Evolutionary conservation across 2,113 vertebrate genomes (phyloP).

Genomic region (Asarcornis scutulata): DNA sequence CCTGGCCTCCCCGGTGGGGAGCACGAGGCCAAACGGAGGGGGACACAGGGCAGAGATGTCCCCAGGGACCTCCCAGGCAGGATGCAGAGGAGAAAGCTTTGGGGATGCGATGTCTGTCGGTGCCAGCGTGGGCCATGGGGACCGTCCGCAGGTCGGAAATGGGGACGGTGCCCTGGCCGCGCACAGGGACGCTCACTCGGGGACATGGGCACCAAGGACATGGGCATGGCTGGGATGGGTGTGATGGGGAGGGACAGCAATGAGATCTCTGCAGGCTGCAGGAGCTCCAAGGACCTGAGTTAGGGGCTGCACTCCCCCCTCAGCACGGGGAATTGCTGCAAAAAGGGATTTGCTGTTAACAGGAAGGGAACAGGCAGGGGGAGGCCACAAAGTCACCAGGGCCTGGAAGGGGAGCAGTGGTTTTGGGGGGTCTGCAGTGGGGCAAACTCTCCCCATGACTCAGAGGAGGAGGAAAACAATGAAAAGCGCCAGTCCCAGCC

Average conservation of each 20-base stretch:
- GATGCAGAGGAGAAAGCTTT: rapidly evolving
- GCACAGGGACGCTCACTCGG: rapidly evolving
- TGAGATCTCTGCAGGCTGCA: background rate
- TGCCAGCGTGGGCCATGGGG: background rate
- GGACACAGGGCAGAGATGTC: background rate
- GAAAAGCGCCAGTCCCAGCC: background rate
- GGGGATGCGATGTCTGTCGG: background rate
- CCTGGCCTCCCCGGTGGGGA: background rate
- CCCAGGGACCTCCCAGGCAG: background rate
- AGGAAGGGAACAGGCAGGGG: background rate
- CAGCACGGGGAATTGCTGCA: background rate
- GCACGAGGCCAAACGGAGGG: background rate
- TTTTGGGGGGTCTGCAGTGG: rapidly evolving
- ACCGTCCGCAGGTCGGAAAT: rapidly evolving
- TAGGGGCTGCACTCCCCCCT: too few relatives aligned
- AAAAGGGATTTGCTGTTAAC: background rate
- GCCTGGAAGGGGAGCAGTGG: rapidly evolving
- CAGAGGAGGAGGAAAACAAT: rapidly evolving
- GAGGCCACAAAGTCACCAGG: too few relatives aligned
- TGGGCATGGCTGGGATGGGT: background rate
- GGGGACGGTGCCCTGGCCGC: rapidly evolving
- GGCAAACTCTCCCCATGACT: background rate
- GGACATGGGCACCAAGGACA: rapidly evolving
- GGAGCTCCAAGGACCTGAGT: background rate
- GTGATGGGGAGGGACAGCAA: rapidly evolving